These are phyloP conservation scores for Zoanthus gigantus DNA, from an alignment of 92 coral and sea anemone genomes.

Conservation along the genomic window DNA sequence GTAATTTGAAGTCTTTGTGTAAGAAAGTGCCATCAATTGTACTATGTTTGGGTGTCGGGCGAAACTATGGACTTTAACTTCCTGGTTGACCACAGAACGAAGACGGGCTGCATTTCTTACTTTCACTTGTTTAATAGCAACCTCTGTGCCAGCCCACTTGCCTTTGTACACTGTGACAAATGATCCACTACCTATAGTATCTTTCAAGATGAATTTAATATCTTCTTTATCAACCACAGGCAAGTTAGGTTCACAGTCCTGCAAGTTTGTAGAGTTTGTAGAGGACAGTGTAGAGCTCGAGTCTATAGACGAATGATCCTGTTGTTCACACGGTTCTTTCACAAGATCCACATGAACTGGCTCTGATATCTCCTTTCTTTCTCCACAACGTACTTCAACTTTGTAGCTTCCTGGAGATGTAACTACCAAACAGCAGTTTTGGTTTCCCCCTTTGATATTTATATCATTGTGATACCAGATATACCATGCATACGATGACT, in stretches of 20 bases:
- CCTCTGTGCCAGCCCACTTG: conserved; percentile 9
- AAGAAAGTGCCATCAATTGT: conserved; percentile 60
- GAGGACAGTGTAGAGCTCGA: background rate
- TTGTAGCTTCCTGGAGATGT: background rate
- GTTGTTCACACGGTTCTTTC: background rate
- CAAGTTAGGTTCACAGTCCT: background rate
- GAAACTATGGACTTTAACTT: conserved; percentile 47
- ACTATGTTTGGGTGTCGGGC: conserved; percentile 66
- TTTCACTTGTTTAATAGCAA: background rate
- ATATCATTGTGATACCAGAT: background rate
- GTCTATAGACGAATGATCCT: background rate
- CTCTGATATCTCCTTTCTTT: background rate
- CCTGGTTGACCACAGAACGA: conserved; percentile 26
- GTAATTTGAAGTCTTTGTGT: conserved; percentile 32
- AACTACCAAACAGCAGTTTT: too few species aligned
- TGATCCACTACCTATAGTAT: background rate
- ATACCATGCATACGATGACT: background rate
- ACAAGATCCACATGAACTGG: background rate
- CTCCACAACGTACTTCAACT: background rate
- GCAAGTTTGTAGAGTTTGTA: background rate
- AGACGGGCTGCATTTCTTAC: conserved; percentile 21
- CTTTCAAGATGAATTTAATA: background rate
- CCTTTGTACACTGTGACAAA: background rate
- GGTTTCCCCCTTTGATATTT: background rate
- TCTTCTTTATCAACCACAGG: background rate